Conservation (phyloP, 2,113 vertebrate genomes). For the Rhinichthys klamathensis region DNA sequence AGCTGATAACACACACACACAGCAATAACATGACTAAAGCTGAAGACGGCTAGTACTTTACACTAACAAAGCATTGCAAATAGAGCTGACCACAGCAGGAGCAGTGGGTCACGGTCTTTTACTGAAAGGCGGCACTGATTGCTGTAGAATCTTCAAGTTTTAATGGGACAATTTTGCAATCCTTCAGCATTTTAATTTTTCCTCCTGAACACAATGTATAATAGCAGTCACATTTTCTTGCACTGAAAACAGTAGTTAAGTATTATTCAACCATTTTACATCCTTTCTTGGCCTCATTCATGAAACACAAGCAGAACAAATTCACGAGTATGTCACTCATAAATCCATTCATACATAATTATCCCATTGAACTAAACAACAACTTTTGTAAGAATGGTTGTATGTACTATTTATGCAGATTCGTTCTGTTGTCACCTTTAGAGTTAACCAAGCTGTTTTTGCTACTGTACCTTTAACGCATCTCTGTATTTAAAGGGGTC, state of each 20-base stretch:
- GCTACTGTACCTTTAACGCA: neutral
- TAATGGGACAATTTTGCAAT: neutral
- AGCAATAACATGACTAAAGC: neutral
- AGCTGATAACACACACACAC: conserved; percentile 33
- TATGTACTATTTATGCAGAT: neutral
- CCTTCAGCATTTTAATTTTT: neutral
- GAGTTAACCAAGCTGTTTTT: neutral
- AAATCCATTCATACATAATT: neutral
- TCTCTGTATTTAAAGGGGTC: no score
- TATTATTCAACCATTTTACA: neutral
- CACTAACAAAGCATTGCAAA: conserved; percentile 21
- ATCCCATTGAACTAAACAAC: neutral
- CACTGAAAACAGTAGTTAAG: neutral
- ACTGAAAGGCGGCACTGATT: conserved; percentile 2
- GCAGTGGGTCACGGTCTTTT: neutral
- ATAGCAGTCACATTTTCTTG: neutral
- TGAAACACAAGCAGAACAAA: neutral
- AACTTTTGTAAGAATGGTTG: neutral
- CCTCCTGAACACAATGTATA: neutral
- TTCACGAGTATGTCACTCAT: neutral
- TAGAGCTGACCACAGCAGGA: conserved; percentile 5
- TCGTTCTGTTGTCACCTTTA: neutral
- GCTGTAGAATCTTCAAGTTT: neutral
- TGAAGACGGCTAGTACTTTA: conserved; percentile 10
- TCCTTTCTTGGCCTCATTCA: neutral